A percentile compares a stretch with the other conserved stretches of the same genome.
These are phyloP conservation scores for Urocyon cinereoargenteus DNA, from an alignment of 2,797 vertebrate genomes.

Conservation along the genomic window DNA sequence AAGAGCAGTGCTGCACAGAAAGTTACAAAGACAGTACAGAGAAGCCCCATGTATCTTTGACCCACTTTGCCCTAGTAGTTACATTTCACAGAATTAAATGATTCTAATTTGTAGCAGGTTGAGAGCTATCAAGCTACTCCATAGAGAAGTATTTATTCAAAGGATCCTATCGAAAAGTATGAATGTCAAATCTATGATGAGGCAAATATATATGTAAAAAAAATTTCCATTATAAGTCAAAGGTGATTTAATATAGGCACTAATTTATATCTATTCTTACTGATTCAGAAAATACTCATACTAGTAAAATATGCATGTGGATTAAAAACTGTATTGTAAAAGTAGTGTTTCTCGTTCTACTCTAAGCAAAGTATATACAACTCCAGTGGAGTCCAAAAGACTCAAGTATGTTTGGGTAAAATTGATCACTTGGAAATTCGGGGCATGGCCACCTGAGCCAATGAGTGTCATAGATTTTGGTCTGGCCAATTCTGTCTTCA, in stretches of 20 bases:
- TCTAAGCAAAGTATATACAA: accelerated
- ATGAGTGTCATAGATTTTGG: too few species aligned
- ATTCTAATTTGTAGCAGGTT: neutral
- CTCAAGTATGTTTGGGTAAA: neutral
- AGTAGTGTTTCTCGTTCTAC: neutral
- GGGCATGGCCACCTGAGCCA: neutral
- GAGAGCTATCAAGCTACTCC: neutral
- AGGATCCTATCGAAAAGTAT: neutral
- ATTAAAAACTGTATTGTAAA: neutral
- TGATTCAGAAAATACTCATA: neutral
- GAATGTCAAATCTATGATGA: neutral
- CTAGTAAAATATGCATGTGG: neutral
- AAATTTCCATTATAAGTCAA: neutral
- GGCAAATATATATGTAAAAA: neutral
- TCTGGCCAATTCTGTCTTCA: neutral
- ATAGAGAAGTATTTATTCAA: neutral
- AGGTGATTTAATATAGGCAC: neutral
- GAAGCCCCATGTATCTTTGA: neutral
- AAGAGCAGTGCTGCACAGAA: neutral
- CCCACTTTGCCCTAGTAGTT: neutral
- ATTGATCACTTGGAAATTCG: too few species aligned
- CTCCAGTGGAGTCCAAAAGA: neutral
- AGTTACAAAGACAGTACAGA: neutral
- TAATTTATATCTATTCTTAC: neutral
- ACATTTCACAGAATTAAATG: neutral